Evolutionary conservation across 2,113 vertebrate genomes (phyloP).

Genomic region (Sceloporus tristichus): DNA sequence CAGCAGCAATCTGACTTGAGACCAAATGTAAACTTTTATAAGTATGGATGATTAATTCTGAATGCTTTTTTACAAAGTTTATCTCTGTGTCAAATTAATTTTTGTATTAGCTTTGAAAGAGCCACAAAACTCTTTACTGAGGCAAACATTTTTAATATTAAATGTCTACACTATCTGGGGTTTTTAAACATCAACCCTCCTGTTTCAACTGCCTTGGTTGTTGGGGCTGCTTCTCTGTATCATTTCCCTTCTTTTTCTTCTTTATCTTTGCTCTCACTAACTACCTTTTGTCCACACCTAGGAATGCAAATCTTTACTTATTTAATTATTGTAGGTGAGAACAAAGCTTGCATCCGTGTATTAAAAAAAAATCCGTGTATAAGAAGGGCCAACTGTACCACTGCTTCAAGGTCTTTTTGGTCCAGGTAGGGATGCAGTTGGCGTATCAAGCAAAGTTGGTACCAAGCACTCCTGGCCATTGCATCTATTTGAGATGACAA

Average conservation of each 20-base stretch:
- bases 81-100: neutral
- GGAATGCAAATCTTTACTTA: too few species aligned
- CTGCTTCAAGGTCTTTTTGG: too few species aligned
- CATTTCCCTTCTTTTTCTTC: neutral
- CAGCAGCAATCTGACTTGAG: neutral
- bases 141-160: neutral
- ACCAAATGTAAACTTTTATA: neutral
- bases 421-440: too few species aligned
- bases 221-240: neutral
- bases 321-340: too few species aligned
- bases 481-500: too few species aligned
- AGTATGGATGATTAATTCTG: neutral
- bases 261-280: neutral
- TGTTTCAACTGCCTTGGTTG: neutral
- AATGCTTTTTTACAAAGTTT: constrained; percentile 5
- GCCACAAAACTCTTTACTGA: neutral
- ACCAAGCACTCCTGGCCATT: too few species aligned
- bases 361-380: too few species aligned
- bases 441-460: too few species aligned
- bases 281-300: neutral
- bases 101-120: neutral
- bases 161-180: neutral
- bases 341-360: too few species aligned
- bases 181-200: neutral
- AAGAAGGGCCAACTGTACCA: too few species aligned